phyloP scores from a whole-genome alignment of 2,113 vertebrate species.

The Coryphaenoides rupestris region DNA sequence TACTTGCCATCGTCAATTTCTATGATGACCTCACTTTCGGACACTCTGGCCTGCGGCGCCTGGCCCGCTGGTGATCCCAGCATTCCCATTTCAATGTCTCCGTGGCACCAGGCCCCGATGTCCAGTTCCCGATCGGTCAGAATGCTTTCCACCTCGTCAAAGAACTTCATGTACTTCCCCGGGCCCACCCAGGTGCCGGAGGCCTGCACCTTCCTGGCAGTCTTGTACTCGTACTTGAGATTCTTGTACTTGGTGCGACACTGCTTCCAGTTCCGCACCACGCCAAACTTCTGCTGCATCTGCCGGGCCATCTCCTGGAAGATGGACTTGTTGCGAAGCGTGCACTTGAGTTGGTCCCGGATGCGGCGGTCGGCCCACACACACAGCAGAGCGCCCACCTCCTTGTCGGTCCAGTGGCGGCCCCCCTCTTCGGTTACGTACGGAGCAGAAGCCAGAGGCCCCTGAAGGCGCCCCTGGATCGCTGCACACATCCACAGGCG shows the following conservation, averaged over 20 bases:
- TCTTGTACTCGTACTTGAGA: conserved; percentile 89
- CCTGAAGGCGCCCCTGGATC: not conserved
- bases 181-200: conserved; percentile 53
- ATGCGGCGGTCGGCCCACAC: conserved; percentile 83
- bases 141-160: conserved; percentile 83
- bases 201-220: conserved; percentile 70
- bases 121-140: conserved; percentile 74
- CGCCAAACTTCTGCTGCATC: conserved; percentile 79
- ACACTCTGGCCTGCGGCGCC: conserved; percentile 4
- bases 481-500: not conserved
- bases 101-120: conserved; percentile 44
- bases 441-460: conserved; percentile 59
- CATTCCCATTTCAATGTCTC: conserved; percentile 29
- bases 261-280: conserved; percentile 89
- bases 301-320: conserved; percentile 86
- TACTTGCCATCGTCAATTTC: conserved; percentile 70
- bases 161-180: conserved; percentile 86
- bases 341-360: conserved; percentile 79
- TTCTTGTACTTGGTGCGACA: conserved; percentile 94
- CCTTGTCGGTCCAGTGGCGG: conserved; percentile 86
- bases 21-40: conserved; percentile 60
- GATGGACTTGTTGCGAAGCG: conserved; percentile 86
- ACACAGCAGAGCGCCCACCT: conserved; percentile 81
- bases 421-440: conserved; percentile 80
- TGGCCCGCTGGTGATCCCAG: conserved; percentile 9